phyloP scores from a whole-genome alignment of 1,140 invertebrate species.

The Sitophilus oryzae region DNA sequence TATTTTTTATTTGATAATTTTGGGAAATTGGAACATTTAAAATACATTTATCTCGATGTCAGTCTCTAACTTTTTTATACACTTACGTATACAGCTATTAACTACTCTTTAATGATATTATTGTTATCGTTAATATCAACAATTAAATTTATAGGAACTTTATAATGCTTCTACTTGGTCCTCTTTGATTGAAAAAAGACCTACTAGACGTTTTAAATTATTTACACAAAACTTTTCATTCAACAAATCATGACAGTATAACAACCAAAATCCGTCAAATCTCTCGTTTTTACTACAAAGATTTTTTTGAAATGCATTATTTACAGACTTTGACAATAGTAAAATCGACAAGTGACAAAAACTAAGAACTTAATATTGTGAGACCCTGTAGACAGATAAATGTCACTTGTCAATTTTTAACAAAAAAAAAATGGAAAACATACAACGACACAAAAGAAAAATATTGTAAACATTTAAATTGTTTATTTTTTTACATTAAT shows the following conservation, averaged over 20 bases:
- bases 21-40: constrained; percentile 14
- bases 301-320: too few relatives aligned
- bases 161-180: constrained; percentile 40
- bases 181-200: constrained; percentile 35
- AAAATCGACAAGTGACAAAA: constrained; percentile 18
- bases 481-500: constrained; percentile 2
- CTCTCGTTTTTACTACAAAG: too few relatives aligned
- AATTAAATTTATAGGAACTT: constrained; percentile 39
- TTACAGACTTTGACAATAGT: too few relatives aligned
- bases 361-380: constrained; percentile 35
- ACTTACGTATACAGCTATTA: constrained; percentile 1
- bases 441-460: background rate
- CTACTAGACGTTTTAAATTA: constrained; percentile 28
- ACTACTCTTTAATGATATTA: constrained; percentile 3
- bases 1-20: constrained; percentile 2
- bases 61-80: constrained; percentile 18
- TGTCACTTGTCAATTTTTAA: constrained; percentile 35
- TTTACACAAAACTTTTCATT: background rate
- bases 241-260: too few relatives aligned
- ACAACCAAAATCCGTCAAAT: too few relatives aligned
- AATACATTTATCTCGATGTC: background rate
- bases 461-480: background rate
- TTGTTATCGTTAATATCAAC: constrained; percentile 20
- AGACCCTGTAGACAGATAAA: constrained; percentile 44
- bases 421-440: background rate